Base-by-base conservation (phyloP, 2,113 vertebrate species). In the Vulpes vulpes region DNA sequence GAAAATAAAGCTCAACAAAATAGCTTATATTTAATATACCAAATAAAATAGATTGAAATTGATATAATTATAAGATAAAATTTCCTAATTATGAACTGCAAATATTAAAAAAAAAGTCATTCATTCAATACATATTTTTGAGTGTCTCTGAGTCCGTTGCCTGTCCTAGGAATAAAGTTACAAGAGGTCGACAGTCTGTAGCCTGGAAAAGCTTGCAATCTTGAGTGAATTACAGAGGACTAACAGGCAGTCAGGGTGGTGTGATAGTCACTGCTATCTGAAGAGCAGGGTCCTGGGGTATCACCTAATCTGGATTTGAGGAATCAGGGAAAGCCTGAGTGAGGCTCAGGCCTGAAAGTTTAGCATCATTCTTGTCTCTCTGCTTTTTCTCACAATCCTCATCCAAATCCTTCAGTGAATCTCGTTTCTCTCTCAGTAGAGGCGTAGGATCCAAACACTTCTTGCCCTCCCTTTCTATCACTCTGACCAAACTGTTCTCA, bases 1-100 rank as follows among this genome's bases (percentile, higher is more conserved):
- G 38, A 73, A 91, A 83, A 79, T n/a, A 92, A 96, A 60, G 32
- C 76, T 64, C 49, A 85, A 67, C 74, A 14, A 59, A 76, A 59
- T 49, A 80, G 35, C 38, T 20, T 51, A 9, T 65, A 65, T 79
- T 78, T 83, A 96, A 53, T 20, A 30, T 62, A 30, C 55, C 11
- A 91, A 91, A 62, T 89, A 57, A 73, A 74, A 59, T 38, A 79
- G 19, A 3, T 83, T 84, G 23, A 94, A 67, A 30, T 38, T 57
- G 84, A 91, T 80, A 15, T 30, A 35, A 65, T n/a, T 83, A 67
- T 55, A 78, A 93, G 20, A 79, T 80, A 88, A 93, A 38, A 60
- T 79, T 83, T 90, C 27, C 85, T 79, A 19, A n/a, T 59, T 73
- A 10, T 30, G 57, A 93, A 74, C 4, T 67, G 7, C 2, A 83